Evolutionary conservation across 1,140 invertebrate genomes (phyloP).

Genomic region (Oryzaephilus surinamensis): DNA sequence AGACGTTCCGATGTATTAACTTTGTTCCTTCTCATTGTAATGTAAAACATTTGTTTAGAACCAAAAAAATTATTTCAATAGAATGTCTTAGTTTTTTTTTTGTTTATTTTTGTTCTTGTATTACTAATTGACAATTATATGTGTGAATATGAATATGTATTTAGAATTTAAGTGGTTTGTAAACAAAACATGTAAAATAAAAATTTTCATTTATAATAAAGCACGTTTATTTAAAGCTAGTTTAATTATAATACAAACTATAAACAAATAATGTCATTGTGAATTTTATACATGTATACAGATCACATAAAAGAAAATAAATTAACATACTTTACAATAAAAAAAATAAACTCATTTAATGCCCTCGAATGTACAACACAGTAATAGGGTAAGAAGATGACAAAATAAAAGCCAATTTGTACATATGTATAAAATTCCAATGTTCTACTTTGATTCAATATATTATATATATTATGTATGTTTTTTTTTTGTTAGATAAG

Average conservation of each 20-base stretch:
- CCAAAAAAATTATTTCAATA: too few species aligned
- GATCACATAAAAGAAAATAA: constrained; percentile 5
- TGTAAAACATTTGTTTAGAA: too few species aligned
- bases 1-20: too few species aligned
- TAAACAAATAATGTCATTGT: constrained; percentile 17
- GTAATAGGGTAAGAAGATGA: constrained; percentile 5
- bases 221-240: too few species aligned
- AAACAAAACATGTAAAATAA: too few species aligned
- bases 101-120: too few species aligned
- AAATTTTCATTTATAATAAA: too few species aligned
- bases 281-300: constrained; percentile 24
- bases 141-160: too few species aligned
- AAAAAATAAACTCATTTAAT: background rate
- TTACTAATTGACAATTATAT: too few species aligned
- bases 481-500: constrained; percentile 5
- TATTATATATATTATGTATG: constrained; percentile 1
- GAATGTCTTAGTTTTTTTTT: too few species aligned
- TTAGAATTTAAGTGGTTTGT: too few species aligned
- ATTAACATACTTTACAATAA: constrained; percentile 4
- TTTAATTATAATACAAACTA: constrained; percentile 23
- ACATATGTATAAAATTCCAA: constrained; percentile 18
- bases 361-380: constrained; percentile 1
- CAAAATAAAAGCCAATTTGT: background rate
- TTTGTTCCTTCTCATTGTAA: too few species aligned
- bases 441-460: constrained; percentile 13